Conservation (phyloP, 1,140 invertebrate species). For the Mycetomoellerius zeteki region DNA sequence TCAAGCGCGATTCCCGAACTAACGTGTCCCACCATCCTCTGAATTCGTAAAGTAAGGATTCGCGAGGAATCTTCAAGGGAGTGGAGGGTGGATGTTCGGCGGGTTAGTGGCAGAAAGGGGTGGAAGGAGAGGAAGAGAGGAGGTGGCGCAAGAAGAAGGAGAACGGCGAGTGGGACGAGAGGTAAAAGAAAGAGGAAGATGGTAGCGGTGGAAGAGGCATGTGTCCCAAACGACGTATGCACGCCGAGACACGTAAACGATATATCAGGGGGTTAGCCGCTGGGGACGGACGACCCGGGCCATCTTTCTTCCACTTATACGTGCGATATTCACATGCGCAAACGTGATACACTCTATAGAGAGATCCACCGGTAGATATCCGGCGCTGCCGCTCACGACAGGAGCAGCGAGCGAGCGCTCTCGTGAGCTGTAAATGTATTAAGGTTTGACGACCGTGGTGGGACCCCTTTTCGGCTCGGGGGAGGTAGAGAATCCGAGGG, state of each 20-base stretch:
- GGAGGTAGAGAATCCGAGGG: slow-evolving; percentile 50
- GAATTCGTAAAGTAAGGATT: slow-evolving; percentile 85
- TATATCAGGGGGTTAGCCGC: slow-evolving; percentile 87
- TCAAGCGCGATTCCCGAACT: slow-evolving; percentile 72
- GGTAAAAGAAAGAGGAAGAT: slow-evolving; percentile 55
- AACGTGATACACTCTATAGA: slow-evolving; percentile 84
- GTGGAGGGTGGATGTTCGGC: slow-evolving; percentile 52
- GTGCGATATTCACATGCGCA: slow-evolving; percentile 85
- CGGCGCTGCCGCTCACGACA: slow-evolving; percentile 74
- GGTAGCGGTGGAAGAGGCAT: slow-evolving; percentile 79
- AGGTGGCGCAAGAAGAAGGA: slow-evolving; percentile 12
- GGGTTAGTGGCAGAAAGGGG: slow-evolving; percentile 15
- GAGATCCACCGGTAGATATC: slow-evolving; percentile 81
- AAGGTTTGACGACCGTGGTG: slow-evolving; percentile 86
- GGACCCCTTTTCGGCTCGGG: slow-evolving; percentile 76
- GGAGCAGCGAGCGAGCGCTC: slow-evolving; percentile 71
- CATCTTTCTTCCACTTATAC: slow-evolving; percentile 86
- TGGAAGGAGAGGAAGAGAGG: slow-evolving; percentile 7
- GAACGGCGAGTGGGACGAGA: slow-evolving; percentile 21
- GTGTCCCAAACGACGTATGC: slow-evolving; percentile 87
- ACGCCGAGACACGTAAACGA: slow-evolving; percentile 87
- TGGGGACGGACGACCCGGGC: slow-evolving; percentile 86
- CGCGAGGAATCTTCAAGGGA: slow-evolving; percentile 72
- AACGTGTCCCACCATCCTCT: slow-evolving; percentile 79
- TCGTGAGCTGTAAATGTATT: slow-evolving; percentile 87